Evolutionary conservation across 2,797 vertebrate genomes (phyloP), one percentile per base, ranked within the genome.

Genomic region (Saguinus oedipus): DNA sequence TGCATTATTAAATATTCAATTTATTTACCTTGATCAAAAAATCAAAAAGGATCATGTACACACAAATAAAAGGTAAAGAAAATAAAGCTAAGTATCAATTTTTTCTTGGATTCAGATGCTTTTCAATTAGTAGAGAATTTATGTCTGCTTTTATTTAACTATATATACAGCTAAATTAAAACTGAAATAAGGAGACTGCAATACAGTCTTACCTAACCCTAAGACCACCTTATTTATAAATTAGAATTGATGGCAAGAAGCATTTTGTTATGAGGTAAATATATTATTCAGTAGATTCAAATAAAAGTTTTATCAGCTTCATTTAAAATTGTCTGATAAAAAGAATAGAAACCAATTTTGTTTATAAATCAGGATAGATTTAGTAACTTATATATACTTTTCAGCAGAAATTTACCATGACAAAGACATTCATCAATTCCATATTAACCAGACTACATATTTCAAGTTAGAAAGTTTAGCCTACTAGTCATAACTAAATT

Each of bases 21-120:
- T 81, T 68, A 81, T 30, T 95, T 93, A 88, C 27, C 4, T 48
- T 90, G 6, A 93, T 80, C 27, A 78, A 96, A 96, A 86, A 36
- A 33, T 39, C 55, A 81, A 83, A 81, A 57, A 74, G 4, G 22
- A 61, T 88, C 19, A 42, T 26, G 2, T 1, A 87, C 3, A 39
- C 15, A 74, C 4, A 80, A 80, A 82, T 39, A 26, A 14, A 64
- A 93, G 30, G 48, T 39, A 84, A 95, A 53, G 12, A 78, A 95
- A 81, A 76, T 84, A 91, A 93, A 90, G 81, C 9, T 17, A 44
- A 68, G 5, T 39, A 53, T 7, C 24, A 55, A 0, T 26, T 84
- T 50, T 84, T 90, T 24, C 20, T 90, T 46, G 59, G 13, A 89
- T 44, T 82, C 10, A 17, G 24, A 89, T 68, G 12, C 44, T 57